phyloP scores from a whole-genome alignment of 2,113 vertebrate genomes.

The Athene cunicularia region DNA sequence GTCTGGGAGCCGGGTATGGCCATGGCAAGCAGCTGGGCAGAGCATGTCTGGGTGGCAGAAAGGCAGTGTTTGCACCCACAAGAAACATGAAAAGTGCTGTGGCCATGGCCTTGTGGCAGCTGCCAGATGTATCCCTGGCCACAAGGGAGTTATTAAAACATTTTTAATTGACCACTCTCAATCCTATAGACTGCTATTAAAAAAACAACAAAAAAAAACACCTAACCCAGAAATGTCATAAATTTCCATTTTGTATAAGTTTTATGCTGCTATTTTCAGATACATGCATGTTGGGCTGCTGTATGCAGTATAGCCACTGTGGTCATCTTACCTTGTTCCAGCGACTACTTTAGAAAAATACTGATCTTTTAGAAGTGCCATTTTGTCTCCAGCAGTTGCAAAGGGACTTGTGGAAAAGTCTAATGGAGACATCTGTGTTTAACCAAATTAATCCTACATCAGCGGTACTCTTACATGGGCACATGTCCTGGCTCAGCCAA shows the following conservation, averaged over 20 bases:
- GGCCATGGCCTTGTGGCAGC: constrained; percentile 83
- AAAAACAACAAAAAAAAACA: background rate
- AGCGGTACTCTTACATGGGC: background rate
- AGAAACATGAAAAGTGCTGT: constrained; percentile 76
- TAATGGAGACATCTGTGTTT: background rate
- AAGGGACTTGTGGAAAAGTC: background rate
- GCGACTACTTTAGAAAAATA: background rate
- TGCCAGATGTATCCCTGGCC: constrained; percentile 81
- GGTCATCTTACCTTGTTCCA: background rate
- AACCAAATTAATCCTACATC: background rate
- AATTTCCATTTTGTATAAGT: background rate
- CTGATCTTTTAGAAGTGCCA: background rate
- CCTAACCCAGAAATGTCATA: background rate
- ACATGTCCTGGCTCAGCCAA: too few relatives aligned
- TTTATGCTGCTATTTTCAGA: background rate
- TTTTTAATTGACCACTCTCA: background rate
- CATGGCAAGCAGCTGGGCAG: constrained; percentile 78
- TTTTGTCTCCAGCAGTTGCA: background rate
- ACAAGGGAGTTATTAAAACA: constrained; percentile 70
- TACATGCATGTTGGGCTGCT: background rate
- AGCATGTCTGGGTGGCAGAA: constrained; percentile 82
- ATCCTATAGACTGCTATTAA: background rate
- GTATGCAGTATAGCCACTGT: background rate
- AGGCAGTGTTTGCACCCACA: constrained; percentile 84
- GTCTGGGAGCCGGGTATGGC: constrained; percentile 74